Base-by-base conservation (phyloP, 2,888 invertebrate genomes). In the Emmelina monodactyla region DNA sequence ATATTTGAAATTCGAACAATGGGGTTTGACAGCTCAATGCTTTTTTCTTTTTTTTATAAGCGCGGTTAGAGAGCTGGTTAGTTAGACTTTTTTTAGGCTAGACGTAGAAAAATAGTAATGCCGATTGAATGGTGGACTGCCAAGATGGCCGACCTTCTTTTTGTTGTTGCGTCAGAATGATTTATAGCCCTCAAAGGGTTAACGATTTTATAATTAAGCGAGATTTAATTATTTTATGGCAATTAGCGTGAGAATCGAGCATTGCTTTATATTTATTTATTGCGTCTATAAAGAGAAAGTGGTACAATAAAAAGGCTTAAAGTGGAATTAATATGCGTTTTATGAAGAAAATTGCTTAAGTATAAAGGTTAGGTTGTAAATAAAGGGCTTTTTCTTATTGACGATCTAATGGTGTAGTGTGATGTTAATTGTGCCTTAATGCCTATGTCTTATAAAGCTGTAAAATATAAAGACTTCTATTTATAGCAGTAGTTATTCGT, bases 1-100 rank as follows among this genome's bases (percentile, higher is more conserved):
- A 48, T 13, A 22, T 38, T 38, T 34, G 32, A 31, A 46, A 42
- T 43, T 43, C 47, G 48, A 49, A 53, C 52, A 53, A 53, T 47
- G 40, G 43, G 34, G 44, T 51, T 50, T 50, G 52, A 53, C 53
- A 50, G 53, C 45, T 53, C 46, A 52, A 52, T 53, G 43, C 37
- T 36, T 47, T 46, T 50, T 51, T 45, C 39, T 38, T 19, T 9
- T 42, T 40, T 42, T 41, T 40, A 14, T 28, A 37, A 39, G 42
- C 38, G 41, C 37, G 40, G 38, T 42, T 43, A 33, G 39, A 34
- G 32, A 39, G 37, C 39, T 37, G 19, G n/a, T 16, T 35, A 16
- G 25, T 25, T 25, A 25, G n/a, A 11, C 3, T 25, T 25, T 25
- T 10, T 25, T 25, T 25, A n/a, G 4, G 3, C 11, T 25, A 7